These are phyloP conservation scores for Drosophila incognita DNA, from an alignment of 2,888 invertebrate species.

Conservation along the genomic window DNA sequence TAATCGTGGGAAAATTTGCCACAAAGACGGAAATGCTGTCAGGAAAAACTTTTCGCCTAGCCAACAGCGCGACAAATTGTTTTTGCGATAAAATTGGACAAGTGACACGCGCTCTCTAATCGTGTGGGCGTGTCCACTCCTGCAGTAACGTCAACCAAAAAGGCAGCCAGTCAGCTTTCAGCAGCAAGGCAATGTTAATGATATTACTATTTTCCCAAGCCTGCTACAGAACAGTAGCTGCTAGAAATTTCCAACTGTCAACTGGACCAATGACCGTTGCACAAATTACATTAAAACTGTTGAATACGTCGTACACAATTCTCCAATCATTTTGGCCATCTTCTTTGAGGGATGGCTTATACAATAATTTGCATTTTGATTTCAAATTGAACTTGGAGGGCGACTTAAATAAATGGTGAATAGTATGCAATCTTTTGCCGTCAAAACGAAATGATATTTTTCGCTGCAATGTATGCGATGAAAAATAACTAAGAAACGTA, in stretches of 20 bases:
- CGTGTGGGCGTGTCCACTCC: constrained; percentile 44
- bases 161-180: constrained; percentile 52
- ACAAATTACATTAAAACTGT: constrained; percentile 64
- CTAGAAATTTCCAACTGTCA: constrained; percentile 28
- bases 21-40: constrained; percentile 67
- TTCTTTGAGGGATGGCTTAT: background rate
- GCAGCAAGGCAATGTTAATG: constrained; percentile 63
- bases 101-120: constrained; percentile 72
- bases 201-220: constrained; percentile 41
- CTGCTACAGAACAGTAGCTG: constrained; percentile 4
- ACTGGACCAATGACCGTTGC: constrained; percentile 44
- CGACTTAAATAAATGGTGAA: constrained; percentile 71
- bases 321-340: constrained; percentile 15
- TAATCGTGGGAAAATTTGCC: constrained; percentile 76
- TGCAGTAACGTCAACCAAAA: constrained; percentile 40
- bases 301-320: constrained; percentile 33
- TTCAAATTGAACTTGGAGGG: constrained; percentile 72
- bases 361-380: constrained; percentile 36
- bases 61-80: constrained; percentile 76
- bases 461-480: constrained; percentile 32
- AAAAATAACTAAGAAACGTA: constrained; percentile 12
- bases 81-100: constrained; percentile 78
- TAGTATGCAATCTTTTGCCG: constrained; percentile 63
- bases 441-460: constrained; percentile 67
- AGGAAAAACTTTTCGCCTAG: constrained; percentile 59